Evolutionary conservation across 1,140 invertebrate genomes (phyloP).

Genomic region (Meloidogyne chitwoodi): DNA sequence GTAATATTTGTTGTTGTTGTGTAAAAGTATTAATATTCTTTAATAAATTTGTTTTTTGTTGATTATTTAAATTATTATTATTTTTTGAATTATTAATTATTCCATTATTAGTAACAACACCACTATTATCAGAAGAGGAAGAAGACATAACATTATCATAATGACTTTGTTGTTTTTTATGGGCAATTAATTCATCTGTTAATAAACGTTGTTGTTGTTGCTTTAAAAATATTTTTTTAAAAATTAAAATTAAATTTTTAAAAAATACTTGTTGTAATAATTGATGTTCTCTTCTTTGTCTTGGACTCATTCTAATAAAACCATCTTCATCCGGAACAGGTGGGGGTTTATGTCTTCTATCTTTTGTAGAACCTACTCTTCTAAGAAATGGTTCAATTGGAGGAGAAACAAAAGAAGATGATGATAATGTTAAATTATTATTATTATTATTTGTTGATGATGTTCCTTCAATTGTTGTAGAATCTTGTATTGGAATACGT

Average conservation of each 20-base stretch:
- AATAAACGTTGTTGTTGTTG: neutral
- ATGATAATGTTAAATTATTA: neutral
- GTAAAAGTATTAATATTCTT: neutral
- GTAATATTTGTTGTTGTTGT: neutral
- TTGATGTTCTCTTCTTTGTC: conserved; percentile 12
- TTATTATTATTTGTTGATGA: neutral
- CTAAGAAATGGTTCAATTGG: conserved; percentile 29
- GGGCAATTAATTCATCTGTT: neutral
- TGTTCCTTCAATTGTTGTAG: neutral
- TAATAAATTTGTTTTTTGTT: neutral
- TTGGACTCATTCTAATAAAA: conserved; percentile 35
- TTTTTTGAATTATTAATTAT: neutral
- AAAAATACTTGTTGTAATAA: conserved; percentile 1
- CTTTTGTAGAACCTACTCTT: conserved; percentile 22
- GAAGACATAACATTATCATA: conserved; percentile 4
- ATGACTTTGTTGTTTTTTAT: neutral
- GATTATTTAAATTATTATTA: neutral
- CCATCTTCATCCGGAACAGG: conserved; percentile 39
- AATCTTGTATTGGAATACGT: neutral
- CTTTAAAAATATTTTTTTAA: neutral
- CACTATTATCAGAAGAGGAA: neutral
- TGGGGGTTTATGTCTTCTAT: conserved; percentile 18
- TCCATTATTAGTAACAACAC: neutral
- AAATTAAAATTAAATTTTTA: neutral
- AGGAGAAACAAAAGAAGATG: neutral